phyloP scores from a whole-genome alignment of 2,113 vertebrate genomes.

The Carollia perspicillata region DNA sequence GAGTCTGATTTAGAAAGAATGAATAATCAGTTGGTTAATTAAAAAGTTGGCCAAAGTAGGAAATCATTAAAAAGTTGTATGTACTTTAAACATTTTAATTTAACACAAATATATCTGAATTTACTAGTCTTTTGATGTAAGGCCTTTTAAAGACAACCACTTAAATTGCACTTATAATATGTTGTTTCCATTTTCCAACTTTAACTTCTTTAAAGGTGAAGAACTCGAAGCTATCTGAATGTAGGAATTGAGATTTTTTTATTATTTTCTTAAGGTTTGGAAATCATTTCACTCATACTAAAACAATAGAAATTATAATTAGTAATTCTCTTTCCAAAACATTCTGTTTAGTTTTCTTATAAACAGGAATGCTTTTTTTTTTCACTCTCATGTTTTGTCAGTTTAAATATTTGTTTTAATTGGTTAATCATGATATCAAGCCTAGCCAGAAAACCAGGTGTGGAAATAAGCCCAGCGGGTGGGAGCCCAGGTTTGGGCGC shows the following conservation, averaged over 20 bases:
- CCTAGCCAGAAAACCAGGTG: neutral
- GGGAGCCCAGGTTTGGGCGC: neutral
- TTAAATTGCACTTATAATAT: neutral
- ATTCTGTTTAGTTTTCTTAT: neutral
- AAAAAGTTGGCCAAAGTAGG: neutral
- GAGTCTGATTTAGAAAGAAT: neutral
- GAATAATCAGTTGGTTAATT: neutral
- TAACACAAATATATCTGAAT: neutral
- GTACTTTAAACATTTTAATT: neutral
- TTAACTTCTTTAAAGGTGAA: neutral
- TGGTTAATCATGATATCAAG: neutral
- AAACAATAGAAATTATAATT: slow-evolving; percentile 8
- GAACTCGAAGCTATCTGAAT: neutral
- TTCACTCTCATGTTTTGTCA: neutral
- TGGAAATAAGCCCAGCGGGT: neutral
- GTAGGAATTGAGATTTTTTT: neutral
- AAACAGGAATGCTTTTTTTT: neutral
- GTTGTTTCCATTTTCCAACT: neutral
- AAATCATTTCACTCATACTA: neutral
- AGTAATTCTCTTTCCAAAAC: neutral
- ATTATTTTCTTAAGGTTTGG: neutral
- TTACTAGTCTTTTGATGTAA: neutral
- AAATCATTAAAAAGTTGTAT: neutral
- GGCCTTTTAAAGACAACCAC: neutral
- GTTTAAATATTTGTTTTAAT: slow-evolving; percentile 24